Base-by-base conservation (phyloP, 2,113 vertebrate genomes). In the Origma solitaria region DNA sequence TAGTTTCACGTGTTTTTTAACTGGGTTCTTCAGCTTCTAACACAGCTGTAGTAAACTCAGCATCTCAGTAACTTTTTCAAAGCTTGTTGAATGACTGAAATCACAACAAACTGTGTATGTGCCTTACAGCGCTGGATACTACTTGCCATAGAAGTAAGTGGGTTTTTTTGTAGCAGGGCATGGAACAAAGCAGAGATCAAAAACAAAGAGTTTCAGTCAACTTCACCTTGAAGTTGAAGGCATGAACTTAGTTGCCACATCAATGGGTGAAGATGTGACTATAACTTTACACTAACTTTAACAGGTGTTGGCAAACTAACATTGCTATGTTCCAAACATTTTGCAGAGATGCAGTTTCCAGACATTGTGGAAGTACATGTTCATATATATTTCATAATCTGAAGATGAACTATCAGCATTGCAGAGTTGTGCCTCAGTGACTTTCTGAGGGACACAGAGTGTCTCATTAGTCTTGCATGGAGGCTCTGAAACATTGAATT, bases 401-500 rank as follows among this genome's bases (percentile, higher is more conserved):
- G 69, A 70, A 44, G 28, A 10, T 89, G 88, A 86, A 21, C 71
- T 57, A 82, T 58, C 5, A 40, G 44, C 3, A 0, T 75, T 81
- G 40, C 23, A 6, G 64, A 49, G 71, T 69, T 71, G n/a, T 85
- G 93, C 91, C 70, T 95, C 58, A 19, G 50, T 95, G 79, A 30
- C 62, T 95, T 77, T 53, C 70, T 94, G 93, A 97, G 88, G 78
- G 82, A 82, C 84, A 66, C 21, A 7, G 12, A 49, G 22, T 30
- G 21, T 72, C 80, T 95, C 54, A 47, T 92, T 95, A 95, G 82
- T 86, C 68, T 82, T 40, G n/a, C 79, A 58, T 78, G 57, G 54
- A 77, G 47, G 54, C 82, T 85, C 62, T 44, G 62, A 85, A 89
- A 68, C 61, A 51, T 33, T 60, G 50, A 71, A 72, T 85, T 86